Evolutionary conservation across 2,888 invertebrate genomes (phyloP), one percentile per base, ranked within the genome.

Genomic region (Seira sanloemensis): DNA sequence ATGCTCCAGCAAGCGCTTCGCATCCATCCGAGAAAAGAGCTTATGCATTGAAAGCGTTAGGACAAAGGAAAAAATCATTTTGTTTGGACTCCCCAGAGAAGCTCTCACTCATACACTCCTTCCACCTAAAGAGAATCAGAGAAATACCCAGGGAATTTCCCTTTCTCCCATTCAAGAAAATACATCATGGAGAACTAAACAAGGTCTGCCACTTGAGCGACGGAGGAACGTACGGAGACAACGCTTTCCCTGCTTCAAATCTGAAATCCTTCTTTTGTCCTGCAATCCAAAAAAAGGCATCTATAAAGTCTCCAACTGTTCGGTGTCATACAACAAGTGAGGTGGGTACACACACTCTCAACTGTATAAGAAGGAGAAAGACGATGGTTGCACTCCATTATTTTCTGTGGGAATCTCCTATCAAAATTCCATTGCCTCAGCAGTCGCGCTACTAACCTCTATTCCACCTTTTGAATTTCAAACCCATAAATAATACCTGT

Each of bases 221-320:
- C 23, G 19, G 18, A 27, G 7, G 71, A 50, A 46, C 21, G 50
- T 4, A 71, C 71, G 18, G 25, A 50, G 23, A 78, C 78, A 50
- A 16, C 50, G n/a, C 37, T 50, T 46, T 78, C 65, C 21, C 21
- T 65, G 7, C 21, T 65, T 9, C 37, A 78, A 78, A 66, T 78
- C 78, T 71, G 66, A 68, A 78, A 78, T 78, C 78, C 78, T 72
- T 65, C 78, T 72, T 78, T 78, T 78, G 78, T 78, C 78, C 66
- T 72, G 5, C 50, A 50, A n/a, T n/a, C n/a, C n/a, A n/a, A n/a
- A n/a, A 50, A 37, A 50, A 50, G 50, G 50, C 16, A 50, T 50
- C 50, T 50, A 50, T 50, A 50, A 50, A 50, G 50, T 12, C 12
- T 50, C 50, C 50, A 12, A 50, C 50, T 50, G 50, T 50, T 50